Percentiles rank a stretch among this genome's conserved stretches.
These are phyloP conservation scores for Beaufortia kweichowensis DNA, from an alignment of 2,113 vertebrate species.

Conservation along the genomic window DNA sequence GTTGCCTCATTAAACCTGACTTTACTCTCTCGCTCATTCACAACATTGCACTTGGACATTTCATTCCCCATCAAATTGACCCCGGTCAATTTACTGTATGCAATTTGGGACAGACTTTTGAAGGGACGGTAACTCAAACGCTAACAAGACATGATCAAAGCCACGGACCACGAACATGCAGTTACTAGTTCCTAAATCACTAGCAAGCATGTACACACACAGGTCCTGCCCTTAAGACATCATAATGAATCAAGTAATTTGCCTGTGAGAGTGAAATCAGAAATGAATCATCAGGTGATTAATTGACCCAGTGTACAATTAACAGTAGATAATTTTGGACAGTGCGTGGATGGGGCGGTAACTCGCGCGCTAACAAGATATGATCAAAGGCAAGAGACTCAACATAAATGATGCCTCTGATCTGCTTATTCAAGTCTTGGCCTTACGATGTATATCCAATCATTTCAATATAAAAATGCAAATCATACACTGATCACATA, in stretches of 20 bases:
- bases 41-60: slow-evolving; percentile 38
- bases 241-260: slow-evolving; percentile 31
- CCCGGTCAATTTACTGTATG: slow-evolving; percentile 35
- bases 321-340: slow-evolving; percentile 22
- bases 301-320: slow-evolving; percentile 48
- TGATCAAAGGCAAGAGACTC: slow-evolving; percentile 50
- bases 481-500: neutral
- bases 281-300: slow-evolving; percentile 30
- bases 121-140: slow-evolving; percentile 33
- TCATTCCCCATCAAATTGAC: slow-evolving; percentile 43
- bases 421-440: neutral
- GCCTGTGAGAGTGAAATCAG: slow-evolving; percentile 11
- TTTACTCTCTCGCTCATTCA: slow-evolving; percentile 26
- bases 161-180: neutral
- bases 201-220: neutral
- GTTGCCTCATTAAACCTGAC: slow-evolving; percentile 27
- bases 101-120: slow-evolving; percentile 42
- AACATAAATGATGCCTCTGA: neutral
- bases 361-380: slow-evolving; percentile 48
- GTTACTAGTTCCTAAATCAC: slow-evolving; percentile 17
- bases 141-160: slow-evolving; percentile 46
- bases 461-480: neutral
- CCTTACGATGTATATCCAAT: slow-evolving; percentile 13
- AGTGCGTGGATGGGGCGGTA: slow-evolving; percentile 1
- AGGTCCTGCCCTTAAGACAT: slow-evolving; percentile 6